Evolutionary conservation across 2,888 invertebrate genomes (phyloP), one percentile per base, ranked within the genome.

Genomic region (Troides helena): DNA sequence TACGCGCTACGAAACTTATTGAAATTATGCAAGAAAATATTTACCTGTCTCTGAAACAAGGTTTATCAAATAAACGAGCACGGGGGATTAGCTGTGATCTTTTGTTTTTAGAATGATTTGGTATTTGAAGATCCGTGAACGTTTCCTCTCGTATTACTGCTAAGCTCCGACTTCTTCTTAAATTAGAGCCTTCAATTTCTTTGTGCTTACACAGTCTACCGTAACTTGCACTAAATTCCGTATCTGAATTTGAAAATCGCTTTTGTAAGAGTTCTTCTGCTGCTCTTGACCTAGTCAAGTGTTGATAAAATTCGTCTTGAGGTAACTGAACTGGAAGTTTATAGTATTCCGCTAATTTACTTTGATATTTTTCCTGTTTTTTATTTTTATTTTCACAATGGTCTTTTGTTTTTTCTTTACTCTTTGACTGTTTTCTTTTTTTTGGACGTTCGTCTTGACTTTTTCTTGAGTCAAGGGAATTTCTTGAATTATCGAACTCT

Each of bases 1-100:
- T 14, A 46, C 14, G 2, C 12, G 12, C 4, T n/a, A n/a, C n/a
- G n/a, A n/a, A 53, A 53, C 18, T 53, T 53, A 53, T 6, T 53
- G 18, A 12, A 53, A 18, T 5, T 53, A 4, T n/a, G 6, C 53
- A n/a, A 18, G 53, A 53, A n/a, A n/a, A 4, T 23, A 23, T 58
- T 90, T 90, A 96, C 96, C 95, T 94, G 89, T 95, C 95, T 87
- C 95, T 95, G 83, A 95, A 94, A 83, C 95, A 94, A 87, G 95
- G 95, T 78, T 95, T 95, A 87, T 96, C 96, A 80, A 96, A 96
- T 74, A 97, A 93, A 83, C 95, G 96, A 65, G 96, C 96, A 78
- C 97, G 94, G 71, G 97, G 97, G 87, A 97, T 97, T 70, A 97
- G 93, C 87, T 96, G 96, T 66, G 95, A 95, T 78, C 96, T 93